Evolutionary conservation across 1,140 invertebrate species (phyloP).

Genomic region (Caenorhabditis remanei): DNA sequence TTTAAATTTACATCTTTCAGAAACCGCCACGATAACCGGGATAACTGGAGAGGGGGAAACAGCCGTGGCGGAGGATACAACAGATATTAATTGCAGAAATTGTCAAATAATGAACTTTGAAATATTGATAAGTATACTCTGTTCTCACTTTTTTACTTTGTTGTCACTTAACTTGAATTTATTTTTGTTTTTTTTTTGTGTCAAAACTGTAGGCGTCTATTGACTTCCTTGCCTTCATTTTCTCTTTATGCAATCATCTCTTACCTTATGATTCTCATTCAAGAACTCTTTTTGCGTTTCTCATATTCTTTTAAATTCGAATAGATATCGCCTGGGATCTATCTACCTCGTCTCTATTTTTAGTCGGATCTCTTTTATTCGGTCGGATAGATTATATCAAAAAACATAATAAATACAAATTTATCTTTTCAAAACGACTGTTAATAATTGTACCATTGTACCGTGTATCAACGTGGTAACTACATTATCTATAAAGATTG

Average conservation of each 20-base stretch:
- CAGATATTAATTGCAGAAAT: constrained; percentile 1
- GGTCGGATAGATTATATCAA: too few relatives aligned
- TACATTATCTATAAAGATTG: too few relatives aligned
- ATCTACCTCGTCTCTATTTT: too few relatives aligned
- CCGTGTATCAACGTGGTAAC: too few relatives aligned
- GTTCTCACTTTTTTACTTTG: neutral
- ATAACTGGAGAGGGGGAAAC: constrained; percentile 22
- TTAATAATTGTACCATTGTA: too few relatives aligned
- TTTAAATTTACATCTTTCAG: neutral
- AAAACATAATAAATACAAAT: too few relatives aligned
- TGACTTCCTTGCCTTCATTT: neutral
- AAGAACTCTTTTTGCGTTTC: neutral
- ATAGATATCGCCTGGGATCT: too few relatives aligned
- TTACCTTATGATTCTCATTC: neutral
- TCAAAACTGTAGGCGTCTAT: neutral
- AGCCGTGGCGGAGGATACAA: constrained; percentile 7
- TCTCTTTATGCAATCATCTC: neutral
- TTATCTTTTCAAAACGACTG: too few relatives aligned
- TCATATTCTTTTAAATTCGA: neutral
- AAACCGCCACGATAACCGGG: neutral
- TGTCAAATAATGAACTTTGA: too few relatives aligned
- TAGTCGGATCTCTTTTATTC: too few relatives aligned
- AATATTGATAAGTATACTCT: too few relatives aligned
- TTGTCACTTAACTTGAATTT: neutral
- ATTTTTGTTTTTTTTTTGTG: neutral